phyloP scores from a whole-genome alignment of 2,113 vertebrate genomes.

The Neopipo cinnamomea region DNA sequence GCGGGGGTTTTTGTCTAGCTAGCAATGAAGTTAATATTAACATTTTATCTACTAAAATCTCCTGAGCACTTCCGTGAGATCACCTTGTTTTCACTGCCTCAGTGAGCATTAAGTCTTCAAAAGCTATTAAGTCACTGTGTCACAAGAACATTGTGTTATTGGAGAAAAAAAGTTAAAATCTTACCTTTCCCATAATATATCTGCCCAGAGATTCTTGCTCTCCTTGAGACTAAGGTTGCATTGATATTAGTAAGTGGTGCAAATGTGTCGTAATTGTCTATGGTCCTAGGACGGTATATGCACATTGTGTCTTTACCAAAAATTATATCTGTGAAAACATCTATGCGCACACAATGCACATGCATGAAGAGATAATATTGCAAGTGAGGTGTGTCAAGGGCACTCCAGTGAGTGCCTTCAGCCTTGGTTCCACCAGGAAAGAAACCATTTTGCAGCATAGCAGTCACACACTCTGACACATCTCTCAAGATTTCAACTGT shows the following conservation, averaged over 20 bases:
- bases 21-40: background rate
- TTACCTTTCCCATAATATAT: background rate
- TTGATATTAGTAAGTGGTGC: background rate
- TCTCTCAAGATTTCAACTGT: background rate
- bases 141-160: background rate
- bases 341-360: rapidly evolving
- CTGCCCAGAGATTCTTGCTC: background rate
- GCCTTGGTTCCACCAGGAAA: background rate
- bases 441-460: background rate
- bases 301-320: background rate
- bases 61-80: background rate
- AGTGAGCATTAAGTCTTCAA: background rate
- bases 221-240: background rate
- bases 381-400: background rate
- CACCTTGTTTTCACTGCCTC: background rate
- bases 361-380: background rate
- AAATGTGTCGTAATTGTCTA: background rate
- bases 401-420: background rate
- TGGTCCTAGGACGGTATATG: background rate
- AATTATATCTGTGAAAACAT: background rate
- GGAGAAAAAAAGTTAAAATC: background rate
- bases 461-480: background rate
- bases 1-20: background rate
- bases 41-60: background rate
- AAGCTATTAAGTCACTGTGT: background rate